Evolutionary conservation across 2,797 vertebrate species (phyloP), one percentile per base, ranked within the genome.

Genomic region (Adelosebastes latens): DNA sequence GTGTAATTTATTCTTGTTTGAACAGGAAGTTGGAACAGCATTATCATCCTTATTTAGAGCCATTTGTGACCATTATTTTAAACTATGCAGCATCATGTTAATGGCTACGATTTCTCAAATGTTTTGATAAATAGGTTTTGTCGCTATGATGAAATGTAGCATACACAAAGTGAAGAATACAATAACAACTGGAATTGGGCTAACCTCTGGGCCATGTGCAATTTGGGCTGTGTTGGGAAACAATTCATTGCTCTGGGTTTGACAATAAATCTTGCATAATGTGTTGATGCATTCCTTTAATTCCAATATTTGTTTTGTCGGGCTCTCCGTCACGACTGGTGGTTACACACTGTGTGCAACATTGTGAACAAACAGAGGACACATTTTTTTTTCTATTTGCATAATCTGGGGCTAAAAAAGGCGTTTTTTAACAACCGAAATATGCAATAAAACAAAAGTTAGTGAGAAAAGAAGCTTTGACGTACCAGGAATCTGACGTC

Each of bases 61-160:
- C 52, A 77, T 84, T 85, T 90, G 31, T 66, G 22, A 20, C 36
- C 72, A 81, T 89, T 80, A 82, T 87, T 71, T 82, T 42, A 76
- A 80, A 85, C 27, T 3, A 39, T 13, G 27, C 8, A 39, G 25
- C 58, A 18, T 83, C 58, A 56, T 34, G 31, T 46, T 63, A 63
- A 79, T 46, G 34, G 62, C 29, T 25, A 36, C 67, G 52, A 71
- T 71, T 76, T 76, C 55, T 67, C 36, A 60, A 64, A 70, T 56
- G 46, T 65, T 84, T 73, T 81, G 59, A 85, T 68, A 73, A 67
- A 66, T 27, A 71, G 14, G 14, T 18, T 68, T 75, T 86, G 25
- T 55, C 32, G n/a, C 67, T 10, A 31, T 61, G 67, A 84, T 77
- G 39, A 82, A 78, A 75, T 22, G 67, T 3, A 46, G 31, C 66